These are phyloP conservation scores for Stylophora pistillata DNA, from an alignment of 64 coral and sea anemone species.

Conservation along the genomic window DNA sequence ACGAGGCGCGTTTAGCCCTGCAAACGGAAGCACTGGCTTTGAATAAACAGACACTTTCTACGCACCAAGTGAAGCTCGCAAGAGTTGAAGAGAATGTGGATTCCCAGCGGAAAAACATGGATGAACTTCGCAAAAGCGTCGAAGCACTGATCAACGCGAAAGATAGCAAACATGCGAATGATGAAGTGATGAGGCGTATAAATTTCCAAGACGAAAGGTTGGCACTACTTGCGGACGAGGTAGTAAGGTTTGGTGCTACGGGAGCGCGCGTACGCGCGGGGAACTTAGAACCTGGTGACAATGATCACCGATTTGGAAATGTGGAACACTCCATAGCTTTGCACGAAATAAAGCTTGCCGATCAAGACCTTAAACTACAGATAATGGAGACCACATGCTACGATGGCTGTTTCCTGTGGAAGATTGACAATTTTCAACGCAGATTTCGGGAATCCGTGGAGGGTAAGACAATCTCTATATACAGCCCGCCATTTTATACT, in stretches of 20 bases:
- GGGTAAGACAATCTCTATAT: conserved; percentile 68
- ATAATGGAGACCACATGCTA: conserved; percentile 58
- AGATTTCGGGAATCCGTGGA: conserved; percentile 63
- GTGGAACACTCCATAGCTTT: conserved; percentile 60
- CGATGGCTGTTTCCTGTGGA: conserved; percentile 83
- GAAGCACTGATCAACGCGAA: neutral
- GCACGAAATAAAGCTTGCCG: conserved; percentile 73
- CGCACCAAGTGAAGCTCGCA: conserved; percentile 69
- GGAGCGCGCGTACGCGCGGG: neutral
- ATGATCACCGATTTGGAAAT: conserved; percentile 17
- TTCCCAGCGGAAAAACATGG: conserved; percentile 35
- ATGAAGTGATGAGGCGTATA: conserved; percentile 8
- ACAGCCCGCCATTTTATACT: conserved; percentile 90
- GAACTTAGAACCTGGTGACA: conserved; percentile 2
- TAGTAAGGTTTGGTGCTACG: neutral
- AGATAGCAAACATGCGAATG: neutral
- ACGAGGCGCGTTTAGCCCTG: conserved; percentile 5
- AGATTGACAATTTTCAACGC: conserved; percentile 72
- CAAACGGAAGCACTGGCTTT: conserved; percentile 58
- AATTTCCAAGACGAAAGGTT: conserved; percentile 61
- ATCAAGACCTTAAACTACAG: conserved; percentile 76
- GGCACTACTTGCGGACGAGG: neutral
- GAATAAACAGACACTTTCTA: conserved; percentile 49
- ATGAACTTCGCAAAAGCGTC: conserved; percentile 32
- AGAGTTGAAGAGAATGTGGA: conserved; percentile 62